Evolutionary conservation across 2,113 vertebrate species (phyloP).

Genomic region (Piprites chloris): DNA sequence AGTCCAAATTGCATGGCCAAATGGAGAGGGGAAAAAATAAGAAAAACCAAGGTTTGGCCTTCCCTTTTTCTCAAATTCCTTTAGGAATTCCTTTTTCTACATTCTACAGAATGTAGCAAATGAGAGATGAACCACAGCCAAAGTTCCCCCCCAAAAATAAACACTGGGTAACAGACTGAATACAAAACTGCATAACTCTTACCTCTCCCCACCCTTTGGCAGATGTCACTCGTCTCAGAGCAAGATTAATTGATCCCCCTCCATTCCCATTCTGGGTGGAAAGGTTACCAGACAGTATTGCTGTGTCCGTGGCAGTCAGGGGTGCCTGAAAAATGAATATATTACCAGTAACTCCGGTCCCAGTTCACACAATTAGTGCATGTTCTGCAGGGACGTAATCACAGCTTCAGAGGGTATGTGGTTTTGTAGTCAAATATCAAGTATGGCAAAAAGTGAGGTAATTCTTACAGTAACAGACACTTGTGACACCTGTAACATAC

Average conservation of each 20-base stretch:
- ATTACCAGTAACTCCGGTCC: background rate
- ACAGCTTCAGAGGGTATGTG: fast-evolving
- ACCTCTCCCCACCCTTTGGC: constrained; percentile 98
- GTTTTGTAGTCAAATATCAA: background rate
- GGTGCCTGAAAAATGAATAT: constrained; percentile 80
- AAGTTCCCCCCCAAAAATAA: fast-evolving
- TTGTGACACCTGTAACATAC: background rate
- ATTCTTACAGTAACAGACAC: background rate
- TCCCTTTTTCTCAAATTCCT: background rate
- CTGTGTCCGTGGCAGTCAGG: constrained; percentile 91
- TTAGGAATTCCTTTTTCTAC: background rate
- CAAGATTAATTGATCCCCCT: constrained; percentile 91
- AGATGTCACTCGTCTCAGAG: constrained; percentile 89
- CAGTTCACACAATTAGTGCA: background rate
- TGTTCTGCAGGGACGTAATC: background rate
- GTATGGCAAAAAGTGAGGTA: background rate
- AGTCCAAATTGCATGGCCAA: background rate
- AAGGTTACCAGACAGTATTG: constrained; percentile 92
- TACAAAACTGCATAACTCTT: background rate
- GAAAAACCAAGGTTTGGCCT: background rate
- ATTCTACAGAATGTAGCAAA: background rate
- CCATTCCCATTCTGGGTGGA: constrained; percentile 97
- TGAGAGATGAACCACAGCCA: background rate
- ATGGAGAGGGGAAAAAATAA: background rate
- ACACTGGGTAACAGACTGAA: background rate